Conservation (phyloP, 2,113 vertebrate species). For the Vulpes lagopus region DNA sequence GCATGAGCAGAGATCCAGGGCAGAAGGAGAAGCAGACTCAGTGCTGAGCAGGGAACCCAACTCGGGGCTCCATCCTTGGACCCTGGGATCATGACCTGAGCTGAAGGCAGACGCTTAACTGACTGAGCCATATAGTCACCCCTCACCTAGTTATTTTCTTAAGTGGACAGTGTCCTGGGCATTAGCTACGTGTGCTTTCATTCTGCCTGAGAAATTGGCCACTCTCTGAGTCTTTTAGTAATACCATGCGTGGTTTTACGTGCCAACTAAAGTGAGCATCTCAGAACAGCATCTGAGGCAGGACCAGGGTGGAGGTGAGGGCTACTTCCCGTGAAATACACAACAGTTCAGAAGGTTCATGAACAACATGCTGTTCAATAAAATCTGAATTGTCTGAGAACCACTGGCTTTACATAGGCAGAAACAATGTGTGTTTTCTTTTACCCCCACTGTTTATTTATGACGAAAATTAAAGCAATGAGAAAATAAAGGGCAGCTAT, state of each 20-base stretch:
- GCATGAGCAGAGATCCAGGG: too few species aligned
- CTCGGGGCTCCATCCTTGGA: too few species aligned
- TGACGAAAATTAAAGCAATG: not conserved
- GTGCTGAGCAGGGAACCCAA: too few species aligned
- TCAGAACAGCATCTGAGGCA: not conserved
- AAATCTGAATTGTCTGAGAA: not conserved
- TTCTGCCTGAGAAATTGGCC: not conserved
- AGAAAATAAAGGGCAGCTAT: not conserved
- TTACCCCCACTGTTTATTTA: not conserved
- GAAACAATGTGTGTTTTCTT: not conserved
- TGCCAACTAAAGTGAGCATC: not conserved
- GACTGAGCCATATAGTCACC: too few species aligned
- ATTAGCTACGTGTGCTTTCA: not conserved
- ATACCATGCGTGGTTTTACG: not conserved
- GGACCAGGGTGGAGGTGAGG: too few species aligned
- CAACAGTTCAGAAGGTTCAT: not conserved
- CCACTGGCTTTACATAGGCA: not conserved
- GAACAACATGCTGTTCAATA: not conserved
- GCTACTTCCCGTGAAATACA: not conserved
- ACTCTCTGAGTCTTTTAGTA: not conserved
- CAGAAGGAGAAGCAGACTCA: too few species aligned
- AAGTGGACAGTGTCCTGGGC: not conserved
- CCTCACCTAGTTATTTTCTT: not conserved
- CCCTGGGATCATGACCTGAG: too few species aligned
- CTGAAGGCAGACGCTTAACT: too few species aligned